These are phyloP conservation scores for Epizoanthus fatuus DNA, from an alignment of 92 coral and sea anemone genomes.

Conservation along the genomic window DNA sequence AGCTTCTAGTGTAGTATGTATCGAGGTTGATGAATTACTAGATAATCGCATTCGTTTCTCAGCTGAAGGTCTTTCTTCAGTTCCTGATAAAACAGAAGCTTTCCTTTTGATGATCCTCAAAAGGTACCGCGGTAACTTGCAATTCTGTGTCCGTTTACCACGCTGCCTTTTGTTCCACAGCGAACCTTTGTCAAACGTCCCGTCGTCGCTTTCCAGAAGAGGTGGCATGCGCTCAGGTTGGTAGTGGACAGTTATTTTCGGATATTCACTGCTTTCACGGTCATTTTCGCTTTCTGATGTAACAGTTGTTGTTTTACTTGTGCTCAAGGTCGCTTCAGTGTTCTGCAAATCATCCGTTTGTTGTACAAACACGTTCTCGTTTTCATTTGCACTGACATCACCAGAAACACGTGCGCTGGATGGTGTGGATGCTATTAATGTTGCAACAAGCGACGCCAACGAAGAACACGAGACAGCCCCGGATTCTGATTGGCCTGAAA, in stretches of 20 bases:
- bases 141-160: background rate
- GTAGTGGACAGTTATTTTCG: background rate
- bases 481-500: background rate
- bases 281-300: background rate
- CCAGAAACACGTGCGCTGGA: background rate
- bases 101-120: background rate
- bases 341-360: background rate
- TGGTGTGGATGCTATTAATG: background rate
- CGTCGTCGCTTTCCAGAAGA: background rate
- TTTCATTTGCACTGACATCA: background rate
- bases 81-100: background rate
- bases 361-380: too few species aligned
- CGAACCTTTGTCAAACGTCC: background rate
- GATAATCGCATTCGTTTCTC: background rate
- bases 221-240: slow-evolving; percentile 7
- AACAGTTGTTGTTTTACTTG: background rate
- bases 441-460: background rate
- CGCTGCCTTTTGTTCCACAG: background rate
- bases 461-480: background rate
- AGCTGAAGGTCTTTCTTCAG: slow-evolving; percentile 1
- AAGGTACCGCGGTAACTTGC: slow-evolving; percentile 17
- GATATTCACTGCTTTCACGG: background rate
- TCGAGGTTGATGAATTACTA: background rate
- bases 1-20: background rate
- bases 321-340: background rate